Base-by-base conservation (phyloP, 2,888 invertebrate species). In the Platypus cylindrus region DNA sequence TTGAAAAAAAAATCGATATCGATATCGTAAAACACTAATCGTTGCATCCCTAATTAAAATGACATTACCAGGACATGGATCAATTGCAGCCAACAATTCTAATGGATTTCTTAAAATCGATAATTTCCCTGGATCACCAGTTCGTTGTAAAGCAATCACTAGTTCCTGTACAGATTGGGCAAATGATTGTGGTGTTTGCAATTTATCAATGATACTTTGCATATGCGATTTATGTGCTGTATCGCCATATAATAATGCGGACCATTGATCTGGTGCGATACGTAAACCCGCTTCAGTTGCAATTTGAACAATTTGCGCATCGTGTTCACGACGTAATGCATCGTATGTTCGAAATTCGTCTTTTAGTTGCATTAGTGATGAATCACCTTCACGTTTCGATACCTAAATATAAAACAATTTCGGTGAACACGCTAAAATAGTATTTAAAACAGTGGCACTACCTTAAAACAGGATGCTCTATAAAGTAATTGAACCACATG, bases 261-360 rank as follows among this genome's bases (percentile, higher is more conserved):
- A 93, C 97, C 97, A 98, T 58, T 97, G 95, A 58, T 98, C 97
- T 0, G 97, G 95, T 0, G 94, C 91, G 43, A 98, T 97, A 38
- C 95, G 68, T 15, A 98, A 67, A 0, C 97, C 97, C 1, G 95
- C 91, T 62, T 98, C 97, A 0, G 90, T 86, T 0, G 97, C 97
- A 42, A 98, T 97, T 64, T 94, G 91, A 3, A 98, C 95, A 48
- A 98, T 94, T 62, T 98, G 97, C 7, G 94, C 86, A 63, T 98
- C 97, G 58, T 98, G 97, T 55, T 98, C 97, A 1, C 93, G 70
- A 5, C 97, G 68, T 34, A 98, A 59, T 1, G 87, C 78, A 50
- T 97, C 94, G 59, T 97, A 97, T 0, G 85, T 85, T 11, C 95
- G 75, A 58, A 93, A 97, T 58, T 98, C 95, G 52, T 94, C 93